A percentile compares a stretch with the other conserved stretches of the same genome.
Evolutionary conservation across 92 coral and sea anemone genomes (phyloP).

Genomic region (Chrysogorgia sp.): DNA sequence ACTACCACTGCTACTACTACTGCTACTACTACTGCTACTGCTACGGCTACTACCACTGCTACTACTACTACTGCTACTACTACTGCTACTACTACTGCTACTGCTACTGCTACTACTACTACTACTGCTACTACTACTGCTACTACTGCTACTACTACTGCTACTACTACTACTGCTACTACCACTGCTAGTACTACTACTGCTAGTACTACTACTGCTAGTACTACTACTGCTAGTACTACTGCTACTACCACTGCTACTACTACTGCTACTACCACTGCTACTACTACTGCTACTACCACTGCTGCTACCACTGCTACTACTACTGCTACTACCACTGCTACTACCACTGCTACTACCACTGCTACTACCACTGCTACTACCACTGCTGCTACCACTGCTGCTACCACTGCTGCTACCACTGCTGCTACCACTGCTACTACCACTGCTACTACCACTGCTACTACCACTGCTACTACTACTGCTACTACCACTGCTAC

Average conservation of each 20-base stretch:
- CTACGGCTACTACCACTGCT: background rate
- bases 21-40: background rate
- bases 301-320: background rate
- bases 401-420: background rate
- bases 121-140: constrained; percentile 2
- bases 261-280: too few relatives aligned
- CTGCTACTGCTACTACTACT: constrained; percentile 2
- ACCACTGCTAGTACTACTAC: too few relatives aligned
- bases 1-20: background rate
- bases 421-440: background rate
- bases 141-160: background rate
- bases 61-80: background rate
- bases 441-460: background rate
- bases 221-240: background rate
- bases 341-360: background rate
- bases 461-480: background rate
- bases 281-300: background rate
- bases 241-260: too few relatives aligned
- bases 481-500: background rate
- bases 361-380: background rate
- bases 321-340: background rate
- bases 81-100: background rate
- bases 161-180: too few relatives aligned
- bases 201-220: background rate
- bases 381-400: background rate